These are phyloP conservation scores for Hypocryptadius cinnamomeus DNA, from an alignment of 2,113 vertebrate genomes.

Conservation along the genomic window DNA sequence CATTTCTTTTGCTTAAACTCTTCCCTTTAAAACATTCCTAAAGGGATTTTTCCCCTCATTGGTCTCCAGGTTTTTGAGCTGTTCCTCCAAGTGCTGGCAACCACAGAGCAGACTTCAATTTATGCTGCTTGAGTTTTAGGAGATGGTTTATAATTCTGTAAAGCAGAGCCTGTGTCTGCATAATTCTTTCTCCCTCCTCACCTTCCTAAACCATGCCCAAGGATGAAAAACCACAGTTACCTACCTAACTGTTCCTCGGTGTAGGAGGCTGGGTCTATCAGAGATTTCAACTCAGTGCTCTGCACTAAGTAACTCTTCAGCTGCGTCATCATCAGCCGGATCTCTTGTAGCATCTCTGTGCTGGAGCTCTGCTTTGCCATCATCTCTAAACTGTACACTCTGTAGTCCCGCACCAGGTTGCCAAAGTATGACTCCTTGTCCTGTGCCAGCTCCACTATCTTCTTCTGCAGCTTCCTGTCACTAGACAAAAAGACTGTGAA, in stretches of 20 bases:
- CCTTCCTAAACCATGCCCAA: background rate
- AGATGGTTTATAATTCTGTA: background rate
- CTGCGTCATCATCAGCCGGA: conserved; percentile 96
- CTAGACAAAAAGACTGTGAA: conserved; percentile 85
- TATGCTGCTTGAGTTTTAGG: background rate
- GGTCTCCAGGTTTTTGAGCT: background rate
- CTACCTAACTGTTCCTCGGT: conserved; percentile 79
- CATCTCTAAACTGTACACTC: conserved; percentile 88
- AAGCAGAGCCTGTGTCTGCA: background rate
- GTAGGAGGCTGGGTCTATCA: conserved; percentile 76
- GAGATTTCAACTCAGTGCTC: conserved; percentile 83
- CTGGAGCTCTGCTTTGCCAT: conserved; percentile 86
- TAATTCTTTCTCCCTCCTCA: background rate
- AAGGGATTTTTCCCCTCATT: background rate
- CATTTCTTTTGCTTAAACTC: background rate
- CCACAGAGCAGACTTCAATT: background rate
- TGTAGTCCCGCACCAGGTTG: conserved; percentile 88
- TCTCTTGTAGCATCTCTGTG: conserved; percentile 95
- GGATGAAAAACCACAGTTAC: conserved; percentile 3
- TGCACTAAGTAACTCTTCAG: conserved; percentile 96
- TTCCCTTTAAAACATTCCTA: background rate
- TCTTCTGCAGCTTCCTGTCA: conserved; percentile 87
- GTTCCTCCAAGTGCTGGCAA: background rate
- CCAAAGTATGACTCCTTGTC: conserved; percentile 91
- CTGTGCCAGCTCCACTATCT: conserved; percentile 86